These are phyloP conservation scores for Aphelenchoides fujianensis DNA, from an alignment of 1,140 invertebrate species.

Conservation along the genomic window DNA sequence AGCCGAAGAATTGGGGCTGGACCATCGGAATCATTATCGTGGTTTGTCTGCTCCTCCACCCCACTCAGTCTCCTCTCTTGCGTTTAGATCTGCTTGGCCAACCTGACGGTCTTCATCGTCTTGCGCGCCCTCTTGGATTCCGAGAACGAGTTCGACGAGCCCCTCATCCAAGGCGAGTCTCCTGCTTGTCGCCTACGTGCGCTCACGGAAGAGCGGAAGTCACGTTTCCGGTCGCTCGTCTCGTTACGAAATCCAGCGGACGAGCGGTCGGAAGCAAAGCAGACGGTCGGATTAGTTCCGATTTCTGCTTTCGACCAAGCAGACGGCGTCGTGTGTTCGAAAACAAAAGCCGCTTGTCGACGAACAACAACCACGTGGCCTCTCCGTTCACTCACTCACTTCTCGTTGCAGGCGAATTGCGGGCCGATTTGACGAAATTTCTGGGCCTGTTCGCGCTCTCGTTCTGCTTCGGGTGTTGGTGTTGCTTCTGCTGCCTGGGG, in stretches of 20 bases:
- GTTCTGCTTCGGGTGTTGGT: conserved; percentile 48
- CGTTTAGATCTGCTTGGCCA: conserved; percentile 37
- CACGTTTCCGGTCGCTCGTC: too few relatives aligned
- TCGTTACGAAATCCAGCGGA: too few relatives aligned
- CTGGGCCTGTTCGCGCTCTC: conserved; percentile 42
- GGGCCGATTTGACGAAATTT: conserved; percentile 34
- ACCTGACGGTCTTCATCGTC: conserved; percentile 39
- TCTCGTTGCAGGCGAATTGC: conserved; percentile 32
- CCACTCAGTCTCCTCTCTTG: background rate
- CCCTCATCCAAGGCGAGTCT: conserved; percentile 32
- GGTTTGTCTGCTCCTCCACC: too few relatives aligned
- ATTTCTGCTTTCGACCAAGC: too few relatives aligned
- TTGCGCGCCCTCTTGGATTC: conserved; percentile 34
- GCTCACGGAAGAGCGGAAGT: too few relatives aligned
- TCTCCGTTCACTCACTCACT: too few relatives aligned
- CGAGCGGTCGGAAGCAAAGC: too few relatives aligned
- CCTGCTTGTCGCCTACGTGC: too few relatives aligned
- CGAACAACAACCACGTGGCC: too few relatives aligned
- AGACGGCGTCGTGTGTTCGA: too few relatives aligned
- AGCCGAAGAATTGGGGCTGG: conserved; percentile 40
- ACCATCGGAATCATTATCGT: conserved; percentile 37
- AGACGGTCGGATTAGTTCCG: too few relatives aligned
- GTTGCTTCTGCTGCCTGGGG: conserved; percentile 43
- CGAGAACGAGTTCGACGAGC: conserved; percentile 48
- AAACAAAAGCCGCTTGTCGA: too few relatives aligned